A percentile compares a stretch with the other conserved stretches of the same genome.
These are phyloP conservation scores for Agrilus biguttatus DNA, from an alignment of 2,888 invertebrate genomes.

Conservation along the genomic window DNA sequence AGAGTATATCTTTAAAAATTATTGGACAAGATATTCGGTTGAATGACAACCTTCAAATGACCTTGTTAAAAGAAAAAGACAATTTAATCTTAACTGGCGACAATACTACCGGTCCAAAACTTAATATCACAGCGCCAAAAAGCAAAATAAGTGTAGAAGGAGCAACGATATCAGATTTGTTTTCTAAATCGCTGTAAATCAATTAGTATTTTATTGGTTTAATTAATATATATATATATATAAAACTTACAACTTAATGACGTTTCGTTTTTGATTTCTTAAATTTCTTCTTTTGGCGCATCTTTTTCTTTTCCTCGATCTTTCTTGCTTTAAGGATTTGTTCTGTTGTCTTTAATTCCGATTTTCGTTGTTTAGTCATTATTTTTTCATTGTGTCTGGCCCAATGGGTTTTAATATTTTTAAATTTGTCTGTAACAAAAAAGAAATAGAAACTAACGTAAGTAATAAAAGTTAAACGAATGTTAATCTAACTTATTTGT, in stretches of 20 bases:
- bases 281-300: slow-evolving; percentile 35
- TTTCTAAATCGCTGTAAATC: neutral
- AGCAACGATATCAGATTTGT: slow-evolving; percentile 3
- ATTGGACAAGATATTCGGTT: slow-evolving; percentile 6
- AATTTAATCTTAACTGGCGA: neutral
- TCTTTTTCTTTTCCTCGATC: slow-evolving; percentile 47
- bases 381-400: slow-evolving; percentile 64
- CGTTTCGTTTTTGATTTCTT: slow-evolving; percentile 15
- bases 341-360: slow-evolving; percentile 57
- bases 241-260: slow-evolving; percentile 7
- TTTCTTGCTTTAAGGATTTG: slow-evolving; percentile 63
- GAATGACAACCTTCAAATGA: slow-evolving; percentile 9
- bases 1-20: slow-evolving; percentile 17
- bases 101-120: neutral
- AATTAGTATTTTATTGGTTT: neutral
- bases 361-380: slow-evolving; percentile 39
- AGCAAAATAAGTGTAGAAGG: slow-evolving; percentile 1
- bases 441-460: neutral
- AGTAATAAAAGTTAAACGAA: neutral
- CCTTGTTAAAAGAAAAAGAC: neutral
- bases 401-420: slow-evolving; percentile 55
- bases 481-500: slow-evolving; percentile 1
- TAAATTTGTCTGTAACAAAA: slow-evolving; percentile 7
- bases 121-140: neutral
- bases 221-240: slow-evolving; percentile 7